Evolutionary conservation across 1,140 invertebrate species (phyloP), one percentile per base, ranked within the genome.

Genomic region (Hylaeus anthracinus): DNA sequence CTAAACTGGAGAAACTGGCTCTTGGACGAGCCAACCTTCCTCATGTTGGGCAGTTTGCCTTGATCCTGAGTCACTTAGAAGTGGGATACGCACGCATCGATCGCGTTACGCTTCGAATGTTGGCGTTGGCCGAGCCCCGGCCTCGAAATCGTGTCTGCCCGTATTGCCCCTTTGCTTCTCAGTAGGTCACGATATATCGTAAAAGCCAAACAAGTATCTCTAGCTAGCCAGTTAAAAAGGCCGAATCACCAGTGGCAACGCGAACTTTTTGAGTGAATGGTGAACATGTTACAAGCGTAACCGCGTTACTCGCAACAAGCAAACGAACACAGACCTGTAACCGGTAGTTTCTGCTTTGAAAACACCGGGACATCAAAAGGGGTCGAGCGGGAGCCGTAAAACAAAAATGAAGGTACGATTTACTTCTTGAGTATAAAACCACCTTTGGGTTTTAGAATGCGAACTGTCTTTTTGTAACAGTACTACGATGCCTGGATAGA

Each of bases 11-110:
- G 26, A 26, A 26, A 26, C 26, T 26, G 26, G 26, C 26, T 26
- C 56, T 56, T 66, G 45, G 48, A 48, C 26, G n/a, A 58, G 15
- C 37, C 39, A 43, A 5, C 61, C n/a, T 37, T 43, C 61, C 43
- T 6, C 65, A 37, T 48, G 45, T 55, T 6, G 26, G 37, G 60
- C 41, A 45, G 60, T 55, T 72, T 10, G 56, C 69, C 77, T 79
- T 79, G 69, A 79, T 79, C 76, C 76, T 72, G 60, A 79, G 56
- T 51, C 63, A 45, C 56, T 63, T 39, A 26, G 8, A 51, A 66
- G 3, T 14, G 14, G 26, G 26, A 26, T 3, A 51, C 51, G 5
- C 53, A 3, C 61, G 37, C 45, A 26, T 74, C 72, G n/a, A 60
- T 60, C 41, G 65, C 15, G 14, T 48, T 39, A 14, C 56, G 39